Conservation (phyloP, 2,797 vertebrate species). For the Melanotaenia parkinsoni region DNA sequence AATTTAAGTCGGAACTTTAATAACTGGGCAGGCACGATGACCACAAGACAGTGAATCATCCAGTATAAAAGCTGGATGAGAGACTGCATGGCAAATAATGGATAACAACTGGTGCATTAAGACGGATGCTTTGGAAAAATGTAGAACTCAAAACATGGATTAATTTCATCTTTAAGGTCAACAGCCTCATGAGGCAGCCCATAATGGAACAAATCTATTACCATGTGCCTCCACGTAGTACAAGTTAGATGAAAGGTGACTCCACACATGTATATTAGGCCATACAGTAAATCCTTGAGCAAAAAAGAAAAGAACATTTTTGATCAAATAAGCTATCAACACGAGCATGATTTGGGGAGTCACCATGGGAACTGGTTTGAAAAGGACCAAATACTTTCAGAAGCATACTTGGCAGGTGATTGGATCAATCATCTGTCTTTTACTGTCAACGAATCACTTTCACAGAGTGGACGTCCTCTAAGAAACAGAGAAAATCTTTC, state of each 20-base stretch:
- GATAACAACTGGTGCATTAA: constrained; percentile 50
- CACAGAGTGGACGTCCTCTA: too few species aligned
- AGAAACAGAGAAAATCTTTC: too few species aligned
- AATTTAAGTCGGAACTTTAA: constrained; percentile 66
- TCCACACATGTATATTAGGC: neutral
- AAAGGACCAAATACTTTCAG: neutral
- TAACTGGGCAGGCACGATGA: constrained; percentile 49
- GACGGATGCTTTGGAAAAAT: constrained; percentile 22
- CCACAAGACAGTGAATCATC: constrained; percentile 71
- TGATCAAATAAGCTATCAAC: constrained; percentile 1
- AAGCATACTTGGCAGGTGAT: neutral
- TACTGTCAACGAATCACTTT: too few species aligned
- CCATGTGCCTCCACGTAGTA: constrained; percentile 7
- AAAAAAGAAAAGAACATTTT: neutral
- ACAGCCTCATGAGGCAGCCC: constrained; percentile 15
- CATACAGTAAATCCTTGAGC: neutral
- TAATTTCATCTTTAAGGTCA: constrained; percentile 44
- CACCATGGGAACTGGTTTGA: neutral
- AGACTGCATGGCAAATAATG: constrained; percentile 63
- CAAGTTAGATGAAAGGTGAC: constrained; percentile 6
- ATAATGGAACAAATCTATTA: constrained; percentile 31
- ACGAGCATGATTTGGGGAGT: neutral
- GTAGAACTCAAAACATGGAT: constrained; percentile 39
- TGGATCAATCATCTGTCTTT: constrained; percentile 3
- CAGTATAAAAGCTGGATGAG: constrained; percentile 59